phyloP scores from a whole-genome alignment of 2,888 invertebrate species.

The Halocaridina rubra region DNA sequence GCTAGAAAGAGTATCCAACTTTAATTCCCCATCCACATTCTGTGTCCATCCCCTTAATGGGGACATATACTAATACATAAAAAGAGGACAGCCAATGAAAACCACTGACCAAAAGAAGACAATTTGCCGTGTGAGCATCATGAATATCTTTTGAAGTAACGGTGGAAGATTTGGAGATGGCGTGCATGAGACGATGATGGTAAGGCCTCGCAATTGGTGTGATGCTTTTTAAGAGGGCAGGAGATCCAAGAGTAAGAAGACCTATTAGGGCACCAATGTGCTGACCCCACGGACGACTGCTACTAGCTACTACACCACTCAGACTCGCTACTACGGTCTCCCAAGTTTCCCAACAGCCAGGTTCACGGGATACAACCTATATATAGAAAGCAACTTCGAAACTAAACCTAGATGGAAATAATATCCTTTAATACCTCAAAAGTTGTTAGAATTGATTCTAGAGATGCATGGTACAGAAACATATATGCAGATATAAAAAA shows the following conservation, averaged over 20 bases:
- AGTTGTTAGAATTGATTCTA: not conserved
- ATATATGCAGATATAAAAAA: too few relatives aligned
- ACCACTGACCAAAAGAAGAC: constrained; percentile 54
- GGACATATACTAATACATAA: not conserved
- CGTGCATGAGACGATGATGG: constrained; percentile 41
- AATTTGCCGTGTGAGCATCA: constrained; percentile 50
- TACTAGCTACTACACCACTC: constrained; percentile 58
- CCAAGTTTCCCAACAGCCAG: constrained; percentile 51
- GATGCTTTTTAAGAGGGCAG: constrained; percentile 39
- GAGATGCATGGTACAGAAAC: too few relatives aligned
- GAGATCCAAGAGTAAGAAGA: constrained; percentile 52
- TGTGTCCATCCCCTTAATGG: not conserved
- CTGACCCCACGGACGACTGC: constrained; percentile 61
- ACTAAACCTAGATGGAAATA: not conserved
- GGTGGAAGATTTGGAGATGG: constrained; percentile 31
- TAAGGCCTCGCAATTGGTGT: constrained; percentile 43
- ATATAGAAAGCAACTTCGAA: not conserved
- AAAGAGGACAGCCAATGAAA: too few relatives aligned
- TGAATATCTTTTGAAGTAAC: constrained; percentile 31
- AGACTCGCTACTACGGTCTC: constrained; percentile 58
- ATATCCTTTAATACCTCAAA: not conserved
- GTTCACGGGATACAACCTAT: constrained; percentile 48
- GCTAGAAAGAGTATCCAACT: too few relatives aligned
- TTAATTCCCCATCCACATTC: too few relatives aligned
- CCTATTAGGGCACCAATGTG: constrained; percentile 61